Percentiles rank a stretch among this genome's conserved stretches.
Evolutionary conservation across 1,140 invertebrate genomes (phyloP).

Genomic region (Apis laboriosa): DNA sequence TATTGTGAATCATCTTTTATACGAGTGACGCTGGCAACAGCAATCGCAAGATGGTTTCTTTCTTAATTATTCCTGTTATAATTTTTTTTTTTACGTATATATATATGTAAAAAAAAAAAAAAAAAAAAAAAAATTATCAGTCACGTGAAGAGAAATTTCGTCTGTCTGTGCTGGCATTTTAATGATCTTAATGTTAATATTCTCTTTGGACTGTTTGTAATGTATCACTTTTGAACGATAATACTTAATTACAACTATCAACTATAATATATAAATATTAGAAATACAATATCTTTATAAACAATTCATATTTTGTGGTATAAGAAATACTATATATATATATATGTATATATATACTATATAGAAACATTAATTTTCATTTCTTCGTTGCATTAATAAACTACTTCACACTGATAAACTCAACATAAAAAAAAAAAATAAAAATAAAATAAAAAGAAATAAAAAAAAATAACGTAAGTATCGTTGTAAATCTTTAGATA

Average conservation of each 20-base stretch:
- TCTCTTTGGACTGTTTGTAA: not conserved
- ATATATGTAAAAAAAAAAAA: not conserved
- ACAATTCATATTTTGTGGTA: not conserved
- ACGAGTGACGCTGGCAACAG: not conserved
- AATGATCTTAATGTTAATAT: not conserved
- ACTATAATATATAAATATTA: slow-evolving; percentile 1
- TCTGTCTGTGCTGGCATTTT: not conserved
- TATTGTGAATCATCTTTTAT: slow-evolving; percentile 50
- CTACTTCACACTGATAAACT: not conserved
- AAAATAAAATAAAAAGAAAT: not conserved
- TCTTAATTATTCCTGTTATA: not conserved
- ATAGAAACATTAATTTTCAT: not conserved
- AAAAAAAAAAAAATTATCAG: not conserved
- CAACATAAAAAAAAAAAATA: not conserved
- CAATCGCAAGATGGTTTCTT: not conserved
- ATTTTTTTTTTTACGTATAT: not conserved
- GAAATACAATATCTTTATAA: slow-evolving; percentile 1
- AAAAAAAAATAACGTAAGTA: not conserved
- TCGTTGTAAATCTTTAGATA: not conserved
- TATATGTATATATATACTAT: not conserved
- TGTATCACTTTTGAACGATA: not conserved
- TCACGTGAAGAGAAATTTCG: not conserved
- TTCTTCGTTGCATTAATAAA: not conserved
- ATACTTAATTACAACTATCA: not conserved
- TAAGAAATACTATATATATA: not conserved